These are phyloP conservation scores for Epinotia brunnichana DNA, from an alignment of 2,888 invertebrate genomes.

Conservation along the genomic window DNA sequence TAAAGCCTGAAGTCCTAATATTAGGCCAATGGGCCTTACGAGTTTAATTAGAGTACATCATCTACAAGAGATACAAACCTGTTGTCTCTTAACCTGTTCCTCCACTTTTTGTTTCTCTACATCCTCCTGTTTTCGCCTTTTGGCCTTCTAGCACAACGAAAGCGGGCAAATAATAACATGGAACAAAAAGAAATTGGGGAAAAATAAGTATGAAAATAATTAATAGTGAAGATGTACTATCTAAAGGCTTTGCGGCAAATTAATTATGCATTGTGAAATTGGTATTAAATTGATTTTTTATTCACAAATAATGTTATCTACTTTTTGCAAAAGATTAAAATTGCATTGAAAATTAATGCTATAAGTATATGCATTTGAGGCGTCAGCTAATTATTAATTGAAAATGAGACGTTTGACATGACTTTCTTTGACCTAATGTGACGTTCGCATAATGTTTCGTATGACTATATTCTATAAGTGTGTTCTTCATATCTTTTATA, in stretches of 20 bases:
- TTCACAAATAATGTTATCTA: background rate
- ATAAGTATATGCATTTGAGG: background rate
- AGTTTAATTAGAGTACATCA: background rate
- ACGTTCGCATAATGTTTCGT: too few relatives aligned
- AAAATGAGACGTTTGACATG: background rate
- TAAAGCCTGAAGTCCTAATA: too few relatives aligned
- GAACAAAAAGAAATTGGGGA: constrained; percentile 66
- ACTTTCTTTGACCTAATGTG: background rate
- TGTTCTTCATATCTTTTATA: too few relatives aligned
- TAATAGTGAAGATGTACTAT: constrained; percentile 29
- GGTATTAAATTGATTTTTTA: background rate
- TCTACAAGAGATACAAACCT: constrained; percentile 83
- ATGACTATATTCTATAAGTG: too few relatives aligned
- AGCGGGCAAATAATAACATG: constrained; percentile 83
- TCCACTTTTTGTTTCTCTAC: constrained; percentile 92
- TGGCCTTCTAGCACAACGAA: constrained; percentile 87
- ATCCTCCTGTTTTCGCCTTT: constrained; percentile 93
- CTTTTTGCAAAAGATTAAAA: background rate
- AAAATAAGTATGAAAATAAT: constrained; percentile 48
- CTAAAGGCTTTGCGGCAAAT: too few relatives aligned
- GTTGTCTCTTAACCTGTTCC: constrained; percentile 92
- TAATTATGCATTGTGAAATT: too few relatives aligned
- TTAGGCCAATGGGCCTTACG: too few relatives aligned
- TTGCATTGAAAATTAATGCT: background rate
- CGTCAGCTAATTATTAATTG: background rate